Percentiles rank a stretch among this genome's conserved stretches.
Conservation (phyloP, 2,797 vertebrate genomes). For the Periparus ater region DNA sequence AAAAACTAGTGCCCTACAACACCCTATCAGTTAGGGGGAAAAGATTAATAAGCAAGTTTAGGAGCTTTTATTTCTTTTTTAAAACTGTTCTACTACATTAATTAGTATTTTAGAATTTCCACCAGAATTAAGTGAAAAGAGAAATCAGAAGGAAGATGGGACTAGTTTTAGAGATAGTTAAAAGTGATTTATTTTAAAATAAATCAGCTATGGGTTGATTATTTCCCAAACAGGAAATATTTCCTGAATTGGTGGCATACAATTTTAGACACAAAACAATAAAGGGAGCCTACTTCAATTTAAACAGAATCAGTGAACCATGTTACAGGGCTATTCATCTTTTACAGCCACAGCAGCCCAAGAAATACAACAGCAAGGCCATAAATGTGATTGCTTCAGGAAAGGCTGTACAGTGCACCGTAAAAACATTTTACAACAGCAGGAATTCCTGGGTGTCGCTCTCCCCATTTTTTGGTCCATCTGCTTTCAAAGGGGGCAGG, state of each 20-base stretch:
- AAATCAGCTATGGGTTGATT: constrained; percentile 64
- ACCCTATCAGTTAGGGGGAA: background rate
- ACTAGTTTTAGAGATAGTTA: constrained; percentile 1
- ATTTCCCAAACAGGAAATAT: constrained; percentile 71
- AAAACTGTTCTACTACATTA: background rate
- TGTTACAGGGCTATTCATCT: constrained; percentile 71
- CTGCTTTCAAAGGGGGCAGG: constrained; percentile 71
- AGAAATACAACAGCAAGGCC: constrained; percentile 67
- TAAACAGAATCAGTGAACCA: constrained; percentile 64
- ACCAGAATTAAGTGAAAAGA: background rate
- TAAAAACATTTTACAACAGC: constrained; percentile 73
- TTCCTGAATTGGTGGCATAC: constrained; percentile 35
- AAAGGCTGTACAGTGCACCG: constrained; percentile 73
- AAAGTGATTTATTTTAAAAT: constrained; percentile 42
- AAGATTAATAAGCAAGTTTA: background rate
- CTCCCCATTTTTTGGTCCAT: constrained; percentile 72
- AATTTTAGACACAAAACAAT: constrained; percentile 61
- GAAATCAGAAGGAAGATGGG: background rate
- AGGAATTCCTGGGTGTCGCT: constrained; percentile 78
- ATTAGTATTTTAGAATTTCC: background rate
- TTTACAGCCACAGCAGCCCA: constrained; percentile 70
- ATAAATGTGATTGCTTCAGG: constrained; percentile 73
- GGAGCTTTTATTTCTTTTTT: background rate
- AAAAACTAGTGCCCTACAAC: background rate
- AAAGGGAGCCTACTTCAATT: constrained; percentile 60